A percentile compares a stretch with the other conserved stretches of the same genome.
These are phyloP conservation scores for Drosophila maculinotata DNA, from an alignment of 2,888 invertebrate genomes.

Conservation along the genomic window DNA sequence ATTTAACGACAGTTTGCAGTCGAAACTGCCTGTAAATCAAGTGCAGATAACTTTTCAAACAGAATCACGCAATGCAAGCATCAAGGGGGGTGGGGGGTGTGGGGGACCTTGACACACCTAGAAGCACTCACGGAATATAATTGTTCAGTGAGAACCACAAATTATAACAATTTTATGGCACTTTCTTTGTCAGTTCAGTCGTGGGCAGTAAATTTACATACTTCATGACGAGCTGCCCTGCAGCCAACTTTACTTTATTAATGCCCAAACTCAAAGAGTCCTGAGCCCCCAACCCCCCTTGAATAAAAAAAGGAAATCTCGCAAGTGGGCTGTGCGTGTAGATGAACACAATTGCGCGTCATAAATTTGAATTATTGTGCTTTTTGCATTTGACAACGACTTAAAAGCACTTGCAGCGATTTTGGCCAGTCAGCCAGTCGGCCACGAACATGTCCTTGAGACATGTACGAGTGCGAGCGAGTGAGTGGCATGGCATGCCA, in stretches of 20 bases:
- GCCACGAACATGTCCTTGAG: slow-evolving; percentile 75
- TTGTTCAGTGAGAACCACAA: slow-evolving; percentile 72
- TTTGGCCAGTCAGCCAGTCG: slow-evolving; percentile 65
- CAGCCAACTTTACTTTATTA: slow-evolving; percentile 71
- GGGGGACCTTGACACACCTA: slow-evolving; percentile 45
- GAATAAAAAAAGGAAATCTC: slow-evolving; percentile 27
- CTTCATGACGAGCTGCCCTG: slow-evolving; percentile 68
- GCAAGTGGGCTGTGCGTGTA: slow-evolving; percentile 64
- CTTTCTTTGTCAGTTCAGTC: slow-evolving; percentile 60
- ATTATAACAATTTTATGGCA: slow-evolving; percentile 75
- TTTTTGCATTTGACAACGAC: slow-evolving; percentile 81
- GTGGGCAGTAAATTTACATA: slow-evolving; percentile 73
- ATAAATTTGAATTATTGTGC: slow-evolving; percentile 81
- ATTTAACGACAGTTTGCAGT: slow-evolving; percentile 61
- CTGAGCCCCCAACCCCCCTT: background rate
- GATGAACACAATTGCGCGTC: slow-evolving; percentile 80
- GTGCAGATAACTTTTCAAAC: slow-evolving; percentile 72
- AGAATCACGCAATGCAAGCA: slow-evolving; percentile 15
- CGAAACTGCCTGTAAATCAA: slow-evolving; percentile 64
- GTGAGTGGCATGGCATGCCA: slow-evolving; percentile 1
- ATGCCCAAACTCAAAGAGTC: slow-evolving; percentile 59
- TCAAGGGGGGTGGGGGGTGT: too few relatives aligned
- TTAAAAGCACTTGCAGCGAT: slow-evolving; percentile 81
- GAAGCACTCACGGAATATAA: slow-evolving; percentile 53
- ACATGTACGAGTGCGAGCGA: slow-evolving; percentile 49